Base-by-base conservation (phyloP, 2,113 vertebrate species). In the Stigmatopora nigra region DNA sequence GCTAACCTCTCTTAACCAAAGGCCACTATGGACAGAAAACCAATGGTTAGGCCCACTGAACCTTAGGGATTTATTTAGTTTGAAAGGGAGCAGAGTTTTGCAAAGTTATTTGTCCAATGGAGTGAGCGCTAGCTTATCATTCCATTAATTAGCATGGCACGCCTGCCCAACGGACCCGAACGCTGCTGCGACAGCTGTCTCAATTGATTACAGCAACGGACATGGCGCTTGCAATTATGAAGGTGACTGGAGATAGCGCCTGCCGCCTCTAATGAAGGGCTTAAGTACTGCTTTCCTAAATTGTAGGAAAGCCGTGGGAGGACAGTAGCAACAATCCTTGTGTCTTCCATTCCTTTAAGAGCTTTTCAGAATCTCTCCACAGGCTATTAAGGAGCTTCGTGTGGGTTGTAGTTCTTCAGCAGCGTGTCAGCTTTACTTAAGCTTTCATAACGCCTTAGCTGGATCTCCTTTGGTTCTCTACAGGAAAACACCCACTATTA, bases 211-310 rank as follows among this genome's bases (percentile, higher is more conserved):
- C 83, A 76, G 86, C 89, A 72, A 85, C 83, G 80, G 88, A 89
- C 88, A 88, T 82, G 88, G 87, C 81, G 75, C 87, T n/a, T 80
- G 87, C 91, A 93, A 93, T 93, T 92, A 92, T 88, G 81, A 89
- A 86, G 89, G 90, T 87, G 91, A 92, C 89, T 91, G 91, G 91
- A 93, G 91, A 91, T 91, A 93, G 89, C 87, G 92, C 85, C 91
- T 93, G 93, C 92, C 92, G 92, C 91, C 92, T 94, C 92, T 92
- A 93, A 93, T 94, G 92, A 93, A 92, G 87, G 89, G 86, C 77
- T 84, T 83, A 84, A 84, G 84, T 86, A 78, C 79, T 68, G 73
- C 81, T 76, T 31, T 79, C 74, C 79, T 72, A 88, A 88, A 90
- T 88, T 89, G 89, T 86, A 75, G 86, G 85, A 81, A 86, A 80